A percentile compares a stretch with the other conserved stretches of the same genome.
Conservation (phyloP, 1,140 invertebrate genomes). For the Aphaenogaster rudis region DNA sequence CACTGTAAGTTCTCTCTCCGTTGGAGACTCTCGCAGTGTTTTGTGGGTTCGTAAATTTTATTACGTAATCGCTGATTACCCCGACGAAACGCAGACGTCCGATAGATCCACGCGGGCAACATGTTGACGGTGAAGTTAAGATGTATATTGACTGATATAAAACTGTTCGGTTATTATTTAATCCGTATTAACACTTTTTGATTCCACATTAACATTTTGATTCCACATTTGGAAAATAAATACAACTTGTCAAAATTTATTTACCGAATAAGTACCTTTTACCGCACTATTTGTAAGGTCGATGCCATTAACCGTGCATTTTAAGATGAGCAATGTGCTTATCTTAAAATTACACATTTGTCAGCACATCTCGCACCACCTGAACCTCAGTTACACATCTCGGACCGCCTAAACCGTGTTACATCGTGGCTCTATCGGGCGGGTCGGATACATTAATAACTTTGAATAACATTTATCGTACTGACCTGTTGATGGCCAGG, state of each 20-base stretch:
- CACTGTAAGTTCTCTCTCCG: neutral
- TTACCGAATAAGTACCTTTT: neutral
- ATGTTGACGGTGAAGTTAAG: conserved; percentile 13
- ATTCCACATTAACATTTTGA: neutral
- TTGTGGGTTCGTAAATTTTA: neutral
- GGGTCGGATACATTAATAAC: conserved; percentile 49
- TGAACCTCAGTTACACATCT: conserved; percentile 28
- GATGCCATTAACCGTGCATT: neutral
- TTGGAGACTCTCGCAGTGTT: neutral
- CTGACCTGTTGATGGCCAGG: conserved; percentile 87
- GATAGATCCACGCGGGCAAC: conserved; percentile 43
- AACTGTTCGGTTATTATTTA: neutral
- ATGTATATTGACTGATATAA: neutral
- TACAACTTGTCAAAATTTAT: neutral
- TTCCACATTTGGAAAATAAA: neutral
- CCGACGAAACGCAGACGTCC: neutral
- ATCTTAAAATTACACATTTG: neutral
- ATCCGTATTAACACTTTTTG: neutral
- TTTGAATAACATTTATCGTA: conserved; percentile 81
- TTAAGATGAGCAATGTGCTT: neutral
- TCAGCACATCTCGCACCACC: neutral
- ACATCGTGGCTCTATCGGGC: conserved; percentile 38
- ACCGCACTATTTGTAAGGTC: neutral
- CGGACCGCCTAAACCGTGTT: neutral
- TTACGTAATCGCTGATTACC: neutral